A percentile compares a stretch with the other conserved stretches of the same genome.
Conservation (phyloP, 2,797 vertebrate species). For the Manis javanica region DNA sequence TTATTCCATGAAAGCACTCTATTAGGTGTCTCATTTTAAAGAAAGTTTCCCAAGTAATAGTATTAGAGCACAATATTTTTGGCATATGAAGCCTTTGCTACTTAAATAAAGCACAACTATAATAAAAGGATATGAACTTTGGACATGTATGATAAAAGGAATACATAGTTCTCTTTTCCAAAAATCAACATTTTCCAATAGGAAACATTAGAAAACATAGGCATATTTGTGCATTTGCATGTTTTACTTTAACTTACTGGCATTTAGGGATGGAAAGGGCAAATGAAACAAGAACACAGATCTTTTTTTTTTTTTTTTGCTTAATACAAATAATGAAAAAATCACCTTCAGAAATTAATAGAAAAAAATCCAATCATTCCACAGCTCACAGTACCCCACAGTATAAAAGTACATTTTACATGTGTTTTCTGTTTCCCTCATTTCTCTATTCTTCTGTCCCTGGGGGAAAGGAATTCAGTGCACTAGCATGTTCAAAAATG, state of each 20-base stretch:
- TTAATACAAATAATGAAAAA: background rate
- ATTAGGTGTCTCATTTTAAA: background rate
- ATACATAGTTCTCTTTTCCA: background rate
- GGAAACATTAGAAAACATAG: background rate
- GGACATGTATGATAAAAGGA: background rate
- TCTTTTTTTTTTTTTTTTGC: background rate
- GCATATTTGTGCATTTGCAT: background rate
- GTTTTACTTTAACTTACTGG: background rate
- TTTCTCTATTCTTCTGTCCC: background rate
- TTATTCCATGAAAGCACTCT: background rate
- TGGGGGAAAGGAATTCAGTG: background rate
- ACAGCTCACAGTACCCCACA: background rate
- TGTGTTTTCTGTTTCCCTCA: background rate
- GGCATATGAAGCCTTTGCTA: background rate
- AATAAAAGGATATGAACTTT: background rate
- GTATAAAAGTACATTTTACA: background rate
- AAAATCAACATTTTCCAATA: background rate
- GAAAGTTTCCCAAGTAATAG: background rate
- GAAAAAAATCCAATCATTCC: background rate
- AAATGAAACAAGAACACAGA: background rate
- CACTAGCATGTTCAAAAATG: background rate
- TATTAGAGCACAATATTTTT: background rate
- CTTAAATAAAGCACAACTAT: background rate
- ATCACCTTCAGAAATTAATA: background rate
- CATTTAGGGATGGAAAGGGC: background rate